phyloP scores from a whole-genome alignment of 2,888 invertebrate genomes.

The Drosophila ustulata region DNA sequence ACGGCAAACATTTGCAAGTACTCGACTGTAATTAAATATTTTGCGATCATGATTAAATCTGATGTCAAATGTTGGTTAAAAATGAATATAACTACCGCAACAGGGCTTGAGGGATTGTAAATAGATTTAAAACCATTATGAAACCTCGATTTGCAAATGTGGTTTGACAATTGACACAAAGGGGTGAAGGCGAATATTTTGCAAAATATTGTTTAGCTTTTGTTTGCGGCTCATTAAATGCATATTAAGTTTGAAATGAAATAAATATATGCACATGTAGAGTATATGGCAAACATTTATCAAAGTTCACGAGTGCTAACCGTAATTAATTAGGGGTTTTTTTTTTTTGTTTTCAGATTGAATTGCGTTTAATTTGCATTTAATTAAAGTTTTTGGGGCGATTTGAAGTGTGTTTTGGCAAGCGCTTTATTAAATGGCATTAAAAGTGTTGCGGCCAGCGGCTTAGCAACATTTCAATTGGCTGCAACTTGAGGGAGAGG shows the following conservation, averaged over 20 bases:
- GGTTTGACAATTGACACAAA: conserved; percentile 7
- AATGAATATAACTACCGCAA: background rate
- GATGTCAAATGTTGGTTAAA: background rate
- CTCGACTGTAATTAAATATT: background rate
- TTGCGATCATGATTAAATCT: background rate
- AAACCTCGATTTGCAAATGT: conserved; percentile 7
- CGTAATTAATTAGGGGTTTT: conserved; percentile 46
- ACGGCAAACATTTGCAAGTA: background rate
- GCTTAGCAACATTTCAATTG: conserved; percentile 33
- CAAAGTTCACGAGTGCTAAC: conserved; percentile 7
- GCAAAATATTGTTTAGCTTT: conserved; percentile 8
- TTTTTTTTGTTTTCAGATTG: conserved; percentile 1
- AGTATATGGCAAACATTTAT: background rate
- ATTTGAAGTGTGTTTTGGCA: conserved; percentile 11
- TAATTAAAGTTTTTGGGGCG: conserved; percentile 49
- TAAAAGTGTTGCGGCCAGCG: conserved; percentile 28
- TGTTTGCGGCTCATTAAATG: conserved; percentile 16
- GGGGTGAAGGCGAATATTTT: background rate
- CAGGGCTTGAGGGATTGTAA: background rate
- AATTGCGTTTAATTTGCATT: conserved; percentile 40
- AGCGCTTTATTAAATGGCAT: conserved; percentile 44
- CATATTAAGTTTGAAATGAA: conserved; percentile 14
- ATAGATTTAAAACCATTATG: background rate
- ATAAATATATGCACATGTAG: background rate
- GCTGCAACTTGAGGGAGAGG: conserved; percentile 5